Conservation (phyloP, 2,113 vertebrate genomes). For the Cyanoderma ruficeps region DNA sequence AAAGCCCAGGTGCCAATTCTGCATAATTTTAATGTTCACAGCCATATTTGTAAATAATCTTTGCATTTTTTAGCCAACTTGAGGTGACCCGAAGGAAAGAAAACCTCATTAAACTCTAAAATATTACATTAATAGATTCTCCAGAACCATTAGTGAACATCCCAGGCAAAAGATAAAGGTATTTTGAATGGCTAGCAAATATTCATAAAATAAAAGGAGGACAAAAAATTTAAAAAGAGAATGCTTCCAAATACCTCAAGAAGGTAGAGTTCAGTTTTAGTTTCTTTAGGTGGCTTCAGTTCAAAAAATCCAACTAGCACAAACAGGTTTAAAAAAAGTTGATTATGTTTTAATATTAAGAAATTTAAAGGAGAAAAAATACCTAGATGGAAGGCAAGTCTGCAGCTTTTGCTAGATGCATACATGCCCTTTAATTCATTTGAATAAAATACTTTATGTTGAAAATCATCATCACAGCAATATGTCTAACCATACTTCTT, state of each 20-base stretch:
- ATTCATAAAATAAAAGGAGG: background rate
- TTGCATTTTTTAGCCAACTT: background rate
- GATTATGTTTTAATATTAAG: background rate
- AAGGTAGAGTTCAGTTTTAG: background rate
- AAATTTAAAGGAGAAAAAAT: background rate
- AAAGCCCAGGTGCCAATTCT: background rate
- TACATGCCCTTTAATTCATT: background rate
- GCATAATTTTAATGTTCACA: background rate
- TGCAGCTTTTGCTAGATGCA: background rate
- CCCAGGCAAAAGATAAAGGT: background rate
- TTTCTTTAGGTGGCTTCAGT: background rate
- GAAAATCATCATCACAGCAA: background rate
- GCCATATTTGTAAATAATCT: background rate
- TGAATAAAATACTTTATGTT: slow-evolving; percentile 1
- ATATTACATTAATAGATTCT: background rate
- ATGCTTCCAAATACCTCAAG: background rate
- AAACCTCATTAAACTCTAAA: background rate
- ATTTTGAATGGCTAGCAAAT: background rate
- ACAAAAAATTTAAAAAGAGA: accelerated
- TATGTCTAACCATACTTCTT: background rate
- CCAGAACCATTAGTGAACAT: background rate
- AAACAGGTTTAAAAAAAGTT: background rate
- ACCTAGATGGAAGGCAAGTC: background rate
- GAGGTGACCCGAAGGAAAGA: background rate
- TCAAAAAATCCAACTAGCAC: background rate